phyloP scores from a whole-genome alignment of 2,113 vertebrate genomes.

The Phocoena phocoena region DNA sequence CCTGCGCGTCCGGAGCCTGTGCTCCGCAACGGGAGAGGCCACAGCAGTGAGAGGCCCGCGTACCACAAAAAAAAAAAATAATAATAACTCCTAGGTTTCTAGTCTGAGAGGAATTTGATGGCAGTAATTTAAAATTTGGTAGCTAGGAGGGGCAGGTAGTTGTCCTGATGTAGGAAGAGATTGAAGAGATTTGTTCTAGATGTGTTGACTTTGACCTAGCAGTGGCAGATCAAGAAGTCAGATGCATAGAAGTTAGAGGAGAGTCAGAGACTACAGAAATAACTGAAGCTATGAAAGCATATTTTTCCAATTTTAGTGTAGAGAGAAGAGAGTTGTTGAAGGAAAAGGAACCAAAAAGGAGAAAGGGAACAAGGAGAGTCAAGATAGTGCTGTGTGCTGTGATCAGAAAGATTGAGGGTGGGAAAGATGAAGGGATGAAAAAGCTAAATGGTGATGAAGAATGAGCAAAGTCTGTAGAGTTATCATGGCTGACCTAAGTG shows the following conservation, averaged over 20 bases:
- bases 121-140: background rate
- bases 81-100: conserved; percentile 9
- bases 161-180: background rate
- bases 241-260: background rate
- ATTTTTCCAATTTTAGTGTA: background rate
- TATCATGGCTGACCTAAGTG: background rate
- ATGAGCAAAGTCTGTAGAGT: background rate
- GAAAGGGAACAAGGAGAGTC: background rate
- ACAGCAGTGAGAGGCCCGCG: too few relatives aligned
- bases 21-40: too few relatives aligned
- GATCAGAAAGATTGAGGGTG: background rate
- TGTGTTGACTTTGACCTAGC: background rate
- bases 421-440: background rate
- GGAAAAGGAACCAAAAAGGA: background rate
- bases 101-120: conserved; percentile 19
- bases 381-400: background rate
- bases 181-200: background rate
- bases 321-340: conserved; percentile 11
- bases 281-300: background rate
- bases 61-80: too few relatives aligned
- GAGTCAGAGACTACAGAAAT: background rate
- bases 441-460: conserved; percentile 2
- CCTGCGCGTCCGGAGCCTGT: too few relatives aligned
- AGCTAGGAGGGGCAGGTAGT: background rate
- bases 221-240: background rate